Evolutionary conservation across 2,888 invertebrate species (phyloP).

Genomic region (Acronicta aceris): DNA sequence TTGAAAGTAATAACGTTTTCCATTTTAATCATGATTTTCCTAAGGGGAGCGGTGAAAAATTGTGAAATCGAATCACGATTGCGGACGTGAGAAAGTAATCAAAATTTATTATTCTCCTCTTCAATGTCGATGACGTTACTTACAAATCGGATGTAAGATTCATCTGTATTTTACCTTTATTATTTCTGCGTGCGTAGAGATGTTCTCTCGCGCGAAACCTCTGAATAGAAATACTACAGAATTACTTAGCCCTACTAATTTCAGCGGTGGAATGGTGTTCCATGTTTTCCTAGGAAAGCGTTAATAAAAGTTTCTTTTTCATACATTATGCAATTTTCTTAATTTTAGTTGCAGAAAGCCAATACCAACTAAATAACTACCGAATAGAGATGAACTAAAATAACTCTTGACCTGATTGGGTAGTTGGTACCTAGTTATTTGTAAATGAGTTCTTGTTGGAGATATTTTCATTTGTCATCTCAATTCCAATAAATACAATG

Average conservation of each 20-base stretch:
- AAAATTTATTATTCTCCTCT: slow-evolving; percentile 86
- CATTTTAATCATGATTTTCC: slow-evolving; percentile 81
- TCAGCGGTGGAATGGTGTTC: slow-evolving; percentile 24
- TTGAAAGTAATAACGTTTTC: slow-evolving; percentile 74
- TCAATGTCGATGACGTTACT: slow-evolving; percentile 76
- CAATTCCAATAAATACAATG: neutral
- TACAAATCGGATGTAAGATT: slow-evolving; percentile 74
- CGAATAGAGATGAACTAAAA: neutral
- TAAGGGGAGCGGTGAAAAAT: slow-evolving; percentile 77
- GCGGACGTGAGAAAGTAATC: slow-evolving; percentile 87
- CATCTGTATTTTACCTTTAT: slow-evolving; percentile 58
- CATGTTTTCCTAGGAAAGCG: slow-evolving; percentile 26
- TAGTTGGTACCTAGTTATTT: neutral
- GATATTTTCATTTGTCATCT: too few relatives aligned
- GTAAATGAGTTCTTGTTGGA: neutral
- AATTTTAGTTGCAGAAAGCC: neutral
- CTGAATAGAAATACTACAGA: slow-evolving; percentile 20
- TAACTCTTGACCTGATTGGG: slow-evolving; percentile 1
- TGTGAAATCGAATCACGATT: slow-evolving; percentile 84
- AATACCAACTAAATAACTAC: neutral
- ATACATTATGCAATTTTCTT: slow-evolving; percentile 16
- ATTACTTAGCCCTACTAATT: slow-evolving; percentile 26
- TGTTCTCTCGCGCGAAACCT: slow-evolving; percentile 12
- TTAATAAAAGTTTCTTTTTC: slow-evolving; percentile 28
- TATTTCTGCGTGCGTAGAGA: slow-evolving; percentile 19